Conservation (phyloP, 1,140 invertebrate species). For the Coenobita brevimanus region DNA sequence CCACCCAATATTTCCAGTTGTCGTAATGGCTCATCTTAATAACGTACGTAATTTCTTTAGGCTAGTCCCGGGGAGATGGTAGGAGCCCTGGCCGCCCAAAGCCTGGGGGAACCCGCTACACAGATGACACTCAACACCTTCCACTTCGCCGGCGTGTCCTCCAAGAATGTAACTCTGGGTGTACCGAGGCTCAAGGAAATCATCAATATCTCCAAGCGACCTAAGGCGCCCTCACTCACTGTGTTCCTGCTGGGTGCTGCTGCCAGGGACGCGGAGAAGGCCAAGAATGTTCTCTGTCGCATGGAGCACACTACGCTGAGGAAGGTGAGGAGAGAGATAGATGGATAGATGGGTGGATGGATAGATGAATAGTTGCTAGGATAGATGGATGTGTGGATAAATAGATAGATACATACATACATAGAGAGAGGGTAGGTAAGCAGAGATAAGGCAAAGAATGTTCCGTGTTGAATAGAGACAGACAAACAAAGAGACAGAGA, state of each 20-base stretch:
- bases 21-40: no score
- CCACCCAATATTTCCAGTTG: no score
- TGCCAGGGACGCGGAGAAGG: constrained; percentile 98
- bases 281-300: constrained; percentile 98
- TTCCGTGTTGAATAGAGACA: no score
- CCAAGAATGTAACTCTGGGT: constrained; percentile 99
- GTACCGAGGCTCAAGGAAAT: constrained; percentile 94
- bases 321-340: constrained; percentile 78
- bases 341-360: no score
- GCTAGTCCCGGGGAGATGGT: constrained; percentile 98
- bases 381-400: neutral
- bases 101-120: constrained; percentile 98
- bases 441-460: no score
- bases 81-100: constrained; percentile 97
- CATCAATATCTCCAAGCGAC: constrained; percentile 99
- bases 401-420: neutral
- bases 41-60: no score
- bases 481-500: no score
- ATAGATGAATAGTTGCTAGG: neutral
- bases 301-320: constrained; percentile 97
- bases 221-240: constrained; percentile 98
- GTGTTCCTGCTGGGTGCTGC: constrained; percentile 97
- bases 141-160: constrained; percentile 99
- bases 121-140: constrained; percentile 99
- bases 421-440: no score